Conservation (phyloP, 2,113 vertebrate genomes). For the Oxygymnocypris stewartii region DNA sequence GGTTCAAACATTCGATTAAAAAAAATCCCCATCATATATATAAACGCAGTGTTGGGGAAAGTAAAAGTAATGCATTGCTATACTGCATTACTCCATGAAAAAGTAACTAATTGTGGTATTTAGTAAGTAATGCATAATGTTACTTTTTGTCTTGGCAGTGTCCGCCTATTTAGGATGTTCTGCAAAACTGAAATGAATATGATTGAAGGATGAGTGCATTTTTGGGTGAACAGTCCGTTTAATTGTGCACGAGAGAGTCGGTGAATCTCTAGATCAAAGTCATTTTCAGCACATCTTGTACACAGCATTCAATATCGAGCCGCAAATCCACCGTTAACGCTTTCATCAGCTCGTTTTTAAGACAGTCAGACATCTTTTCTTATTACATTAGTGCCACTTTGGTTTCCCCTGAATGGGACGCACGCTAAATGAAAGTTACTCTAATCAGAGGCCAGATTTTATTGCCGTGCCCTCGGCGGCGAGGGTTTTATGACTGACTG, state of each 20-base stretch:
- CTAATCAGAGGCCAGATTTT: constrained; percentile 32
- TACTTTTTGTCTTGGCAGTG: not conserved
- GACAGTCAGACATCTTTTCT: constrained; percentile 21
- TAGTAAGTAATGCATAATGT: too few species aligned
- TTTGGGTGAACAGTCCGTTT: not conserved
- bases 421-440: constrained; percentile 35
- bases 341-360: constrained; percentile 10
- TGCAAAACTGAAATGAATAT: not conserved
- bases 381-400: constrained; percentile 31
- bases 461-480: constrained; percentile 18
- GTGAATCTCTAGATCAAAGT: not conserved
- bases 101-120: too few species aligned
- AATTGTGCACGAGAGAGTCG: not conserved
- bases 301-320: not conserved
- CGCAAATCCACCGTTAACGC: not conserved
- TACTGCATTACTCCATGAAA: too few species aligned
- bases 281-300: not conserved
- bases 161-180: not conserved
- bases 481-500: constrained; percentile 25
- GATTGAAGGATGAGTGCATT: not conserved
- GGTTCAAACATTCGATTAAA: too few species aligned
- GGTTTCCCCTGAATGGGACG: constrained; percentile 11
- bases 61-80: too few species aligned
- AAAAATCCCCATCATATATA: too few species aligned
- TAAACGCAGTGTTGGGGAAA: too few species aligned